A percentile compares a stretch with the other conserved stretches of the same genome.
These are phyloP conservation scores for Coelopa pilipes DNA, from an alignment of 2,888 invertebrate genomes.

Conservation along the genomic window DNA sequence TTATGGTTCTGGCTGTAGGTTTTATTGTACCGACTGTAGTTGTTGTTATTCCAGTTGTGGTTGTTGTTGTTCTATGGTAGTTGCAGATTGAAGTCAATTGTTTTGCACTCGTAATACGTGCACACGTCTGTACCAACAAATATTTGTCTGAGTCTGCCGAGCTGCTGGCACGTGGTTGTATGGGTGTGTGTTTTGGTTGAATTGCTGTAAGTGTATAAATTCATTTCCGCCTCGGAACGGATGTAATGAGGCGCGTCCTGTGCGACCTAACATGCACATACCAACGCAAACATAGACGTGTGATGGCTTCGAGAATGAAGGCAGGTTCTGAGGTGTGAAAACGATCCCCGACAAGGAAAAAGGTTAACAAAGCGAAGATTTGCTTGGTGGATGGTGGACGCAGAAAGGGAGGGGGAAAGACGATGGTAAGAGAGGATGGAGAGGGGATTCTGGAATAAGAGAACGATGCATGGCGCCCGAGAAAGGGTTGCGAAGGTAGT, in stretches of 20 bases:
- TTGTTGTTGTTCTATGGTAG: not conserved
- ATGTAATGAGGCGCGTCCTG: conserved; percentile 41
- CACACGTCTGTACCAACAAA: not conserved
- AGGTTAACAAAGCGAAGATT: not conserved
- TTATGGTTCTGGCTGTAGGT: too few species aligned
- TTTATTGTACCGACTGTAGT: too few species aligned
- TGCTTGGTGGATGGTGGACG: not conserved
- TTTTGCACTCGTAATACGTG: conserved; percentile 9
- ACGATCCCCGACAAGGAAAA: too few species aligned
- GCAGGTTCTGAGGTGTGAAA: too few species aligned
- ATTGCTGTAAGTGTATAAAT: conserved; percentile 25
- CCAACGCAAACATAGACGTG: too few species aligned
- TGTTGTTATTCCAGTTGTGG: too few species aligned
- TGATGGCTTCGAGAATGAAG: too few species aligned
- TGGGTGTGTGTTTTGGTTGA: conserved; percentile 10
- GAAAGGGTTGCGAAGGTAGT: too few species aligned
- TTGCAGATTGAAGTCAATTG: conserved; percentile 39
- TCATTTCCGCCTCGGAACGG: conserved; percentile 37
- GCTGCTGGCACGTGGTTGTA: too few species aligned
- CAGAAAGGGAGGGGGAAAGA: not conserved
- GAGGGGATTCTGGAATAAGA: not conserved
- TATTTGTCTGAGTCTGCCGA: too few species aligned
- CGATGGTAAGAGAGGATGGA: not conserved
- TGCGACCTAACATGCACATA: conserved; percentile 36
- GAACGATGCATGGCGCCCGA: not conserved